A percentile compares a stretch with the other conserved stretches of the same genome.
These are phyloP conservation scores for Phaetusa simplex DNA, from an alignment of 2,113 vertebrate genomes.

Conservation along the genomic window DNA sequence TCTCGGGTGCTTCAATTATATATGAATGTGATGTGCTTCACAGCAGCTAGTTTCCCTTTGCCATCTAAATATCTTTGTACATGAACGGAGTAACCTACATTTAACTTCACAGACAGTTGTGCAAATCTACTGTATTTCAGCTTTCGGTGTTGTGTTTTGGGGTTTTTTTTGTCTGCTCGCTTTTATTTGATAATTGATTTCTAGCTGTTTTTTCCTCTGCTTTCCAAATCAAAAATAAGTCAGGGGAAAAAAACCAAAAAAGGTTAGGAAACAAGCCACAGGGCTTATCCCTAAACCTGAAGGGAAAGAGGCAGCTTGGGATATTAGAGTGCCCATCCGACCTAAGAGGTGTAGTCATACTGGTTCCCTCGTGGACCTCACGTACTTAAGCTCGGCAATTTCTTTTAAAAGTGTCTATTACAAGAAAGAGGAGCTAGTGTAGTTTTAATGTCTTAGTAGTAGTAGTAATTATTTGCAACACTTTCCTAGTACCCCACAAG, in stretches of 20 bases:
- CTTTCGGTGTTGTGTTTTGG: neutral
- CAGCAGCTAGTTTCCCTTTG: slow-evolving; percentile 65
- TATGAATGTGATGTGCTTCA: slow-evolving; percentile 70
- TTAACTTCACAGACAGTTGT: slow-evolving; percentile 59
- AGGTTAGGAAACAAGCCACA: neutral
- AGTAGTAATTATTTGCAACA: neutral
- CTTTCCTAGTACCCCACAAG: neutral
- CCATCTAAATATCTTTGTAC: slow-evolving; percentile 67
- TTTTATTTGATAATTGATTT: slow-evolving; percentile 43
- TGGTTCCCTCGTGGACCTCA: neutral
- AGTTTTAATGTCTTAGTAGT: neutral
- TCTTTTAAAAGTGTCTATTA: neutral
- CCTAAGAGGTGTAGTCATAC: neutral
- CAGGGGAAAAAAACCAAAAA: too few species aligned
- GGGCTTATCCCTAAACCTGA: neutral
- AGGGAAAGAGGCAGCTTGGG: neutral
- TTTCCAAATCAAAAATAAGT: neutral
- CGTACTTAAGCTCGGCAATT: neutral
- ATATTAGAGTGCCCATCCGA: neutral
- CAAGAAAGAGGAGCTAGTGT: neutral
- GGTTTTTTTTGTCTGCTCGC: neutral
- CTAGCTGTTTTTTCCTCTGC: neutral
- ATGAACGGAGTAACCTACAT: slow-evolving; percentile 65
- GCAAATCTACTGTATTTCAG: slow-evolving; percentile 30
- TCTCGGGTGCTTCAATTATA: slow-evolving; percentile 78